phyloP scores from a whole-genome alignment of 2,888 invertebrate species.

The Drosophila recens region DNA sequence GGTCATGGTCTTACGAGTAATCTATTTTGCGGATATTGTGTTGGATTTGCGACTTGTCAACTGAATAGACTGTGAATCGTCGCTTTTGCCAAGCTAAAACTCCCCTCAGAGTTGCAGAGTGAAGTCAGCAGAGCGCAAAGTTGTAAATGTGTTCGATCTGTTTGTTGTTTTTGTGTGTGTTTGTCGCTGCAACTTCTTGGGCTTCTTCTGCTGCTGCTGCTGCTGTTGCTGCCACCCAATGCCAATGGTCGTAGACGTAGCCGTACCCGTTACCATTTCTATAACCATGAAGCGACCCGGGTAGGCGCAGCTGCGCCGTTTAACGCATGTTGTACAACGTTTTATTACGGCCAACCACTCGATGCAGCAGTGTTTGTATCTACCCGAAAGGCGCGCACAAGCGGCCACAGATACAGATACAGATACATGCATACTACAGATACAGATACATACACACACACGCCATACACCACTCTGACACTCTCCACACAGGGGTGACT shows the following conservation, averaged over 20 bases:
- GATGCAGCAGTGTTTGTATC: conserved; percentile 67
- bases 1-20: conserved; percentile 11
- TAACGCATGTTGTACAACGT: conserved; percentile 79
- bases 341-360: conserved; percentile 76
- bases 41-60: conserved; percentile 2
- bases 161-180: conserved; percentile 12
- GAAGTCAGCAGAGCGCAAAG: conserved; percentile 43
- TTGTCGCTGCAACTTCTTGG: conserved; percentile 56
- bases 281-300: conserved; percentile 42
- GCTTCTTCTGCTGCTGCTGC: conserved; percentile 49
- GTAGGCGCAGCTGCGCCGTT: conserved; percentile 73
- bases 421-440: conserved; percentile 22
- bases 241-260: neutral
- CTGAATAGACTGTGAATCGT: conserved; percentile 13
- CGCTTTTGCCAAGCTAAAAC: conserved; percentile 4
- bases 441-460: conserved; percentile 35
- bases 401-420: conserved; percentile 34
- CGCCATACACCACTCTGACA: neutral
- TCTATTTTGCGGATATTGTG: conserved; percentile 7
- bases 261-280: conserved; percentile 2
- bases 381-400: conserved; percentile 61
- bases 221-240: conserved; percentile 41
- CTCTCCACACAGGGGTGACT: conserved; percentile 64
- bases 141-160: conserved; percentile 43
- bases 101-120: neutral